Percentiles rank a stretch among this genome's conserved stretches.
Evolutionary conservation across 2,113 vertebrate genomes (phyloP).

Genomic region (Ictalurus furcatus): DNA sequence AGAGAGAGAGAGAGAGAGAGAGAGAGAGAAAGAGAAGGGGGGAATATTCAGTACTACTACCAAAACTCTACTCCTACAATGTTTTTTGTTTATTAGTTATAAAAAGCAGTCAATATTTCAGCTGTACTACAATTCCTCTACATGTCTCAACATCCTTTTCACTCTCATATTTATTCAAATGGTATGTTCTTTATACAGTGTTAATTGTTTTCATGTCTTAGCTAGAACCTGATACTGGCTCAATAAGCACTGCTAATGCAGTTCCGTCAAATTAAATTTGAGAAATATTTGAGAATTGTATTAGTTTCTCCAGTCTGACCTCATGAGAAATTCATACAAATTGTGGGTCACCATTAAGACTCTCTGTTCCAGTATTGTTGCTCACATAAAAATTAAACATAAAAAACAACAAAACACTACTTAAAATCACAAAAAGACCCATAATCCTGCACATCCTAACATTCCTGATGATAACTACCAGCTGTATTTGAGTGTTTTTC

Average conservation of each 20-base stretch:
- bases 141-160: not conserved
- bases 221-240: not conserved
- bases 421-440: not conserved
- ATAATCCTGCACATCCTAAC: not conserved
- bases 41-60: not conserved
- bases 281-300: not conserved
- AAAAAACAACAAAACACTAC: not conserved
- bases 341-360: too few relatives aligned
- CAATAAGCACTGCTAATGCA: not conserved
- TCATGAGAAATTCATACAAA: too few relatives aligned
- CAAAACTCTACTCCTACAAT: not conserved
- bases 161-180: not conserved
- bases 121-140: not conserved
- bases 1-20: slow-evolving; percentile 18
- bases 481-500: not conserved
- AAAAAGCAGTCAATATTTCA: not conserved
- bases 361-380: too few relatives aligned
- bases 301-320: not conserved
- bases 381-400: too few relatives aligned
- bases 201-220: not conserved
- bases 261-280: not conserved
- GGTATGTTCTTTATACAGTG: not conserved
- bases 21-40: not conserved
- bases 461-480: not conserved
- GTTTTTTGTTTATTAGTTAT: not conserved